These are phyloP conservation scores for Philopedon plagiatum DNA, from an alignment of 2,888 invertebrate species.

Conservation along the genomic window DNA sequence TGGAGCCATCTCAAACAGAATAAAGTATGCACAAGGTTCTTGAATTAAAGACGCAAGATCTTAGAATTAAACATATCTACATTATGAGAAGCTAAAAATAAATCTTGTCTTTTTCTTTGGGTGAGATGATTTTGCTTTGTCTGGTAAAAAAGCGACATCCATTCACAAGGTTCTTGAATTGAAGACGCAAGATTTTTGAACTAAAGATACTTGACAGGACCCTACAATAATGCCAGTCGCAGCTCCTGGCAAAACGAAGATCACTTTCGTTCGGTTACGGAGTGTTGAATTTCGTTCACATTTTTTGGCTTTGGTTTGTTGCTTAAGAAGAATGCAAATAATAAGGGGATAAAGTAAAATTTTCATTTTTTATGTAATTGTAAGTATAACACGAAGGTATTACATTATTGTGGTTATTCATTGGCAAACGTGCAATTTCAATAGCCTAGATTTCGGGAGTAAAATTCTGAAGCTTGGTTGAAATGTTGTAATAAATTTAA, in stretches of 20 bases:
- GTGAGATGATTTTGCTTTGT: background rate
- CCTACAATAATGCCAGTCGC: background rate
- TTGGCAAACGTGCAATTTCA: slow-evolving; percentile 12
- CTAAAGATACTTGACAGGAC: background rate
- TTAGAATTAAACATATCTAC: no score
- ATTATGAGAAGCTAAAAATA: no score
- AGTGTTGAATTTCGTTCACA: slow-evolving; percentile 30
- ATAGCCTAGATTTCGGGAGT: no score
- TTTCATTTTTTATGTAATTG: slow-evolving; percentile 30
- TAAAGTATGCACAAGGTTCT: no score
- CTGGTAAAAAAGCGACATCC: background rate
- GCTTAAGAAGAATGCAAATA: slow-evolving; percentile 24
- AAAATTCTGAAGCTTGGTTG: no score
- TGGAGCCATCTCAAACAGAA: no score
- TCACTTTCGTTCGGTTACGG: slow-evolving; percentile 32
- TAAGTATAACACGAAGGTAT: slow-evolving; percentile 15
- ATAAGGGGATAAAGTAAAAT: slow-evolving; percentile 22
- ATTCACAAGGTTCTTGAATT: background rate
- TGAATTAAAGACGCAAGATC: no score
- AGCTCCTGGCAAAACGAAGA: slow-evolving; percentile 8
- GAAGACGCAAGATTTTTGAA: no score
- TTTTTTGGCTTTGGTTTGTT: slow-evolving; percentile 22
- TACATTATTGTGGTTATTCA: slow-evolving; percentile 13
- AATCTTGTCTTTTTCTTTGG: no score
- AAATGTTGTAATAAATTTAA: no score